A percentile compares a stretch with the other conserved stretches of the same genome.
These are phyloP conservation scores for Syrmaticus mikado DNA, from an alignment of 2,113 vertebrate genomes.

Conservation along the genomic window DNA sequence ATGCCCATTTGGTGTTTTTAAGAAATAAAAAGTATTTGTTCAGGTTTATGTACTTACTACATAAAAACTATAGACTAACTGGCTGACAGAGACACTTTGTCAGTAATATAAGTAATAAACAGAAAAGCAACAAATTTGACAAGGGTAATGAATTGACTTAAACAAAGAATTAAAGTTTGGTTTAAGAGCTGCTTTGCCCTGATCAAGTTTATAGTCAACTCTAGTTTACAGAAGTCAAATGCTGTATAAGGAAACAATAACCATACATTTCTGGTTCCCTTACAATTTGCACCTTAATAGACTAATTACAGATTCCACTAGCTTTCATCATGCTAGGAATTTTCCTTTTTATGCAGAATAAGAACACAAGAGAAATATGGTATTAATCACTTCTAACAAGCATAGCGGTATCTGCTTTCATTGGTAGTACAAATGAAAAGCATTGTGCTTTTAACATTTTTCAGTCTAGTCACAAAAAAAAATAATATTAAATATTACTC, in stretches of 20 bases:
- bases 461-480: not conserved
- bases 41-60: not conserved
- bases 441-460: not conserved
- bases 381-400: not conserved
- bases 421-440: not conserved
- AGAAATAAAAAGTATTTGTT: not conserved
- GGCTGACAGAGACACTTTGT: not conserved
- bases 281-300: not conserved
- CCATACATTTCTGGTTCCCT: not conserved
- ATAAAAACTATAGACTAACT: not conserved
- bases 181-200: not conserved
- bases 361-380: not conserved
- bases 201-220: not conserved
- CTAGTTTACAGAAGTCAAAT: too few species aligned
- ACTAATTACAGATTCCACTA: not conserved
- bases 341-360: not conserved
- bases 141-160: too few species aligned
- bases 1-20: not conserved
- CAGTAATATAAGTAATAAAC: not conserved
- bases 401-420: not conserved
- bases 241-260: not conserved
- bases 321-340: not conserved
- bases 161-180: too few species aligned
- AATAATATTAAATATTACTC: not conserved
- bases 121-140: not conserved